Evolutionary conservation across 1,140 invertebrate species (phyloP), one percentile per base, ranked within the genome.

Genomic region (Drosophila orosa): DNA sequence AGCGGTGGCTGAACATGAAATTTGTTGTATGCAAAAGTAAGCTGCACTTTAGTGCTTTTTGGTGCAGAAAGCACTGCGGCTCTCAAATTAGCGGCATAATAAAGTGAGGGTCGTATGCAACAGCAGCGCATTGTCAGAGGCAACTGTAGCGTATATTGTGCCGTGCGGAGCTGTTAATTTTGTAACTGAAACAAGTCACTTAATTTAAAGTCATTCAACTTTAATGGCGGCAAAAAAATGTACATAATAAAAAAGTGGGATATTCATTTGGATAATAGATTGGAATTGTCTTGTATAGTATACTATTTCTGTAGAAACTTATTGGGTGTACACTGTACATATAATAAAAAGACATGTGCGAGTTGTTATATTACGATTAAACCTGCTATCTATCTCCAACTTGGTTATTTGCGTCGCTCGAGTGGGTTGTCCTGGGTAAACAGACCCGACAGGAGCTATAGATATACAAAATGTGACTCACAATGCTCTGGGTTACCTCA

Each of bases 61-160:
- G 77, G 78, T 78, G 78, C 82, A 86, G 66, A 86, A 85, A 75
- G 62, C 57, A 66, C 65, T 56, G 77, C 62, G 60, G 67, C 60
- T 77, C 62, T 80, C 81, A 84, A 84, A 84, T 84, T 85, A 84
- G 62, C 63, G 63, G 62, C 73, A 78, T 80, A 84, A 80, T 84
- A 80, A 79, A 68, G 75, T 72, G 66, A 27, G 45, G 59, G n/a
- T 55, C 13, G 17, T 39, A 58, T 25, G 37, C 27, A 25, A 15
- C 22, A n/a, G 44, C 44, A 24, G 22, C 10, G 25, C 59, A 29
- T 29, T 66, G 39, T 42, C n/a, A 65, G 55, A 37, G 56, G 56
- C 60, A 54, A 19, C n/a, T 33, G 63, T 10, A 31, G 40, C 40
- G 56, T 56, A 40, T 22, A 33, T 55, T 37, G 31, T 17, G 27